Evolutionary conservation across 1,140 invertebrate species (phyloP), one percentile per base, ranked within the genome.

Genomic region (Batillaria attramentaria): DNA sequence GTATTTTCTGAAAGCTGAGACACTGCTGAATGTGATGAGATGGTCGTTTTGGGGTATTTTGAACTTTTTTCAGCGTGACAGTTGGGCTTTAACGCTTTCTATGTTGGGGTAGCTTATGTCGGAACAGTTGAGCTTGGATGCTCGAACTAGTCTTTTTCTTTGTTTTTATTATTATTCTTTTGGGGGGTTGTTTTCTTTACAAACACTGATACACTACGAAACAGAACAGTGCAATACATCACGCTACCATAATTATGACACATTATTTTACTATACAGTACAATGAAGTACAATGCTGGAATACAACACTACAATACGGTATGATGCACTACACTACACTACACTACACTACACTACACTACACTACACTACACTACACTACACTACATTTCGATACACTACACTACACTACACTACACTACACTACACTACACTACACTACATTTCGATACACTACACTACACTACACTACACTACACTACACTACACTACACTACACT

Each of bases 371-470:
- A 24, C 57, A 60, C 78, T 57, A 79, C 78, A 79, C 70, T 3
- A 74, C 31, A 79, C 70, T 74, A 62, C 46, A 75, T 54, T 41
- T 74, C 78, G 74, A 42, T 57, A 75, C 78, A 79, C 24, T 60
- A 24, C 57, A 60, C 78, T 57, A 79, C 78, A 79, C 70, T 3
- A 74, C 31, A 79, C 70, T 74, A 62, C 46, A 75, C 70, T 41
- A 79, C 78, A 79, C 70, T 57, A 75, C 78, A 79, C 72, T 62
- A 73, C 60, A 79, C 70, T 39, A 24, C 24, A 60, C 57, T 60
- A 24, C 57, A 60, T 31, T 6, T n/a, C 57, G 31, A 20, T 6
- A 24, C 57, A 60, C 57, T n/a, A 6, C 24, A 60, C 24, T 60
- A 24, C 57, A 60, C 57, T 6, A 60, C 57, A 60, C 78, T 74